These are phyloP conservation scores for Gymnothorax reevesii DNA, from an alignment of 2,797 vertebrate species.

Conservation along the genomic window DNA sequence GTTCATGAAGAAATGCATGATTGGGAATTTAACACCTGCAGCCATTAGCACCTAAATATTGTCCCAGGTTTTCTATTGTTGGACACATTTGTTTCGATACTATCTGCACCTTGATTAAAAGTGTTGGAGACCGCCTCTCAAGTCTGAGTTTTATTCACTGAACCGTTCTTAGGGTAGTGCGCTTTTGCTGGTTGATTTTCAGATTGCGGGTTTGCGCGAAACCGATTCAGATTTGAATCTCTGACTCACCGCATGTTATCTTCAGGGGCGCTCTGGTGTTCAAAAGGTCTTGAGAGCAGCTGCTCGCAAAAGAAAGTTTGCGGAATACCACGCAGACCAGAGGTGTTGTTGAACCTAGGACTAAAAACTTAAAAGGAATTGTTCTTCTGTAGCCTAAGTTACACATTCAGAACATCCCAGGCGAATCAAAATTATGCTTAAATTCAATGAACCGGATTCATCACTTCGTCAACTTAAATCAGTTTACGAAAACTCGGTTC, in stretches of 20 bases:
- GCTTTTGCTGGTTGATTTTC: not conserved
- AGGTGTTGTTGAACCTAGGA: too few relatives aligned
- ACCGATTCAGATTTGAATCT: not conserved
- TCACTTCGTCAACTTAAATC: too few relatives aligned
- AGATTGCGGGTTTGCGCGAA: not conserved
- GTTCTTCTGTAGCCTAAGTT: too few relatives aligned
- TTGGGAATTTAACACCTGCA: not conserved
- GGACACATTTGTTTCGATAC: not conserved
- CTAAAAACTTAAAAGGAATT: too few relatives aligned
- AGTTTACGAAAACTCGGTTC: too few relatives aligned
- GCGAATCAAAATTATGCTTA: too few relatives aligned
- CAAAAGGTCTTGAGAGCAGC: not conserved
- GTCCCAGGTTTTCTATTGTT: not conserved
- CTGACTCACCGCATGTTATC: not conserved
- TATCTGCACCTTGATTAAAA: not conserved
- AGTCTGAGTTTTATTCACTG: not conserved
- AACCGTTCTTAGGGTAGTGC: not conserved
- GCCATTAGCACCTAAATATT: not conserved
- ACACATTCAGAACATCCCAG: too few relatives aligned
- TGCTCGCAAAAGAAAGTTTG: not conserved
- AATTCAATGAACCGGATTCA: too few relatives aligned
- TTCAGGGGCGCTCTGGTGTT: not conserved
- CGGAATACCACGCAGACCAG: not conserved
- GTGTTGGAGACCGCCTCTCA: not conserved
- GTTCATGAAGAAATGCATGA: not conserved